Conservation (phyloP, 1,140 invertebrate species). For the Asbolus verrucosus region DNA sequence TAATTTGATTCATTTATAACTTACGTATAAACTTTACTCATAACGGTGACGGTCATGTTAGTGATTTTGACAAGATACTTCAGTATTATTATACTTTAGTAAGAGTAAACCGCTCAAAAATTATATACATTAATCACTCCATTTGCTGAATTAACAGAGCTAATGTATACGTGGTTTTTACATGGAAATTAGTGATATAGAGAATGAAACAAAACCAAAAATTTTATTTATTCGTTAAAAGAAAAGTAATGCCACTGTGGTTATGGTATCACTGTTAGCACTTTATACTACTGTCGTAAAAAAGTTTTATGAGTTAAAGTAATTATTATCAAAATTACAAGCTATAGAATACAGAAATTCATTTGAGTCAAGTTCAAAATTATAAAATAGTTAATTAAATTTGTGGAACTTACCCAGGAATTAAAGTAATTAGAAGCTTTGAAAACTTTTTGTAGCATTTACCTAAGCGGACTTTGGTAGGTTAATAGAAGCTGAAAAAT, state of each 20-base stretch:
- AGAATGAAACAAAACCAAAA: neutral
- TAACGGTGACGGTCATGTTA: no score
- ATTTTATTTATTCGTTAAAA: neutral
- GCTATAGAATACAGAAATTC: no score
- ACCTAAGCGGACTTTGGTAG: conserved; percentile 8
- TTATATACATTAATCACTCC: no score
- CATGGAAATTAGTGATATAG: no score
- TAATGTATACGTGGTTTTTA: no score
- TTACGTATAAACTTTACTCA: neutral
- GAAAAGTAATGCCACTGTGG: no score
- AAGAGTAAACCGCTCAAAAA: no score
- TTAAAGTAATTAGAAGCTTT: conserved; percentile 10
- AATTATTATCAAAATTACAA: no score
- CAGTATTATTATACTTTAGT: neutral
- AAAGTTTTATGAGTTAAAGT: neutral
- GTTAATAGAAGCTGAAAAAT: conserved; percentile 21
- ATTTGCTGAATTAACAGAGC: no score
- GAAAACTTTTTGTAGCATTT: conserved; percentile 4
- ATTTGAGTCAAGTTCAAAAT: neutral
- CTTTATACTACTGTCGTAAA: neutral
- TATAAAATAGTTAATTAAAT: conserved; percentile 18
- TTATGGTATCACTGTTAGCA: no score
- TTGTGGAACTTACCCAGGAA: conserved; percentile 9
- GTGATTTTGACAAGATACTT: no score
- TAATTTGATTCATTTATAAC: neutral